These are phyloP conservation scores for Deilephila elpenor DNA, from an alignment of 2,888 invertebrate genomes.

Conservation along the genomic window DNA sequence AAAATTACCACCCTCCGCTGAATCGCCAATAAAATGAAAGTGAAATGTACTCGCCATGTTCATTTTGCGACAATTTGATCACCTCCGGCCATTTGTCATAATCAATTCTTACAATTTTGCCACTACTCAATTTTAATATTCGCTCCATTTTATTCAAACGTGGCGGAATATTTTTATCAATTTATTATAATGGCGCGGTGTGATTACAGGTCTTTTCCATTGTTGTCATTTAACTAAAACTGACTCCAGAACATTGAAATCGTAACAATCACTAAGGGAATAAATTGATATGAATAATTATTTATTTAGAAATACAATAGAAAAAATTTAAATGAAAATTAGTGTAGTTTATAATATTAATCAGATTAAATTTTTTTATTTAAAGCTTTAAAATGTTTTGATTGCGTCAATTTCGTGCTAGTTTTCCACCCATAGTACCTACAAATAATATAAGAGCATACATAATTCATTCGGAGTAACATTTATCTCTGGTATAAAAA, in stretches of 20 bases:
- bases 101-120: slow-evolving; percentile 49
- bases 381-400: no score
- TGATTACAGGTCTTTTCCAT: background rate
- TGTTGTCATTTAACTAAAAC: background rate
- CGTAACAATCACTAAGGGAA: no score
- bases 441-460: background rate
- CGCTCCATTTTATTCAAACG: background rate
- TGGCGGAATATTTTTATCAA: background rate
- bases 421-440: no score
- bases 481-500: background rate
- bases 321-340: background rate
- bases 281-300: no score
- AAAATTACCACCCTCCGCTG: slow-evolving; percentile 54
- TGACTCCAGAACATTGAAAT: no score
- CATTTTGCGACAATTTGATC: slow-evolving; percentile 61
- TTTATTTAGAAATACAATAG: background rate
- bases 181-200: background rate
- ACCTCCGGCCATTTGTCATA: slow-evolving; percentile 59
- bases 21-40: slow-evolving; percentile 61
- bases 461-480: background rate
- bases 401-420: no score
- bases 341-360: background rate
- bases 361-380: no score
- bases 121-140: slow-evolving; percentile 5
- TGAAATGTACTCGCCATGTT: slow-evolving; percentile 46